Evolutionary conservation across 2,888 invertebrate genomes (phyloP), one percentile per base, ranked within the genome.

Genomic region (Therioaphis trifolii): DNA sequence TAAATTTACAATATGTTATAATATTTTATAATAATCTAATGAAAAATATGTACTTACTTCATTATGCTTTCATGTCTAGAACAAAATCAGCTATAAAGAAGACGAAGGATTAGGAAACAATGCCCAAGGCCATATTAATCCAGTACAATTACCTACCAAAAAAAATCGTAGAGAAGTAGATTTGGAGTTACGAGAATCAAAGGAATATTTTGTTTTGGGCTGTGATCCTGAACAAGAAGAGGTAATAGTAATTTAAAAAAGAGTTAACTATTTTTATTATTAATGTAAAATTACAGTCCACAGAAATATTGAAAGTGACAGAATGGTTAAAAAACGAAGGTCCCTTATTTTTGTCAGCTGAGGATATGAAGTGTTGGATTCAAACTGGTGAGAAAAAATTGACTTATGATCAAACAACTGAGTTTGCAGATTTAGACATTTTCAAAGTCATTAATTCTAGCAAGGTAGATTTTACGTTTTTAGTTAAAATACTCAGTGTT

Each of bases 91-190:
- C 79, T 95, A 93, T 88, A 91, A 93, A 88, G 90, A 91, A 86
- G 96, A 96, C 11, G 92, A 92, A 88, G 97, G 97, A 87, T 90
- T 98, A 79, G 97, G 97, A 85, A 96, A 95, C 90, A 89, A 92
- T 88, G 92, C 92, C 43, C 95, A 96, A 89, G 97, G 97, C 77
- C 90, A 93, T 52, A 90, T 93, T 18, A 93, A 94, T 79, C 96
- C 96, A 0, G 91, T 98, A 1, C 92, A 94, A 88, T 92, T 95
- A 3, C 93, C 94, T 0, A 92, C 91, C 55, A 96, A 97, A 88
- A 92, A 93, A 87, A 96, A 96, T 0, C 90, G 95, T 52, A 90
- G 94, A 86, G 98, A 98, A 87, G 90, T 98, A 12, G 98, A 97
- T 0, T 91, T 94, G 75, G 90, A 46, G 49, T 74, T 74, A n/a